Conservation (phyloP, 1,140 invertebrate genomes). For the Oryctes rhinoceros region DNA sequence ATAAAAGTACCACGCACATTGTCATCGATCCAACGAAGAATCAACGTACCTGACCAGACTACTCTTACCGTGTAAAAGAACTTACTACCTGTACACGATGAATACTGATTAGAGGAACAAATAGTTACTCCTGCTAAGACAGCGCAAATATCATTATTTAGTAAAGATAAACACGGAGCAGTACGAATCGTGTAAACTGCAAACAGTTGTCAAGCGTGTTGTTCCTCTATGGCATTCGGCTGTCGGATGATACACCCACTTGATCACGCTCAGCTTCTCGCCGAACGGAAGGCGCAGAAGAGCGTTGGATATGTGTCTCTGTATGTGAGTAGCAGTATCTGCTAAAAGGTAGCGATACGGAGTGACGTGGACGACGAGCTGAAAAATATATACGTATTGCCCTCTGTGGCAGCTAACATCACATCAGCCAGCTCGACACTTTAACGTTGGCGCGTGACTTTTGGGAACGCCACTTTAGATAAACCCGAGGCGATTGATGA, state of each 20-base stretch:
- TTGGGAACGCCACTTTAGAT: conserved; percentile 13
- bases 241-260: conserved; percentile 38
- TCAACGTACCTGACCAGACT: background rate
- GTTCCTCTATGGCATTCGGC: conserved; percentile 2
- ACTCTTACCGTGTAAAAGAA: background rate
- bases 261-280: conserved; percentile 35
- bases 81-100: conserved; percentile 15
- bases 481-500: conserved; percentile 1
- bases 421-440: conserved; percentile 23
- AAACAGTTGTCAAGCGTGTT: conserved; percentile 44
- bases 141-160: conserved; percentile 50
- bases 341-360: background rate
- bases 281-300: background rate
- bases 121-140: conserved; percentile 44
- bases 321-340: background rate
- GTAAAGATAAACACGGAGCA: conserved; percentile 48
- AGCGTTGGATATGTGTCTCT: background rate
- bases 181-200: conserved; percentile 47
- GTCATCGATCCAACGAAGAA: background rate
- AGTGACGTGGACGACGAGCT: background rate
- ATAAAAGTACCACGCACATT: background rate
- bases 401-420: background rate
- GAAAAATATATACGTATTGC: conserved; percentile 10
- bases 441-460: conserved; percentile 24
- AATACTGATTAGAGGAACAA: conserved; percentile 40